Evolutionary conservation across 2,797 vertebrate species (phyloP), one percentile per base, ranked within the genome.

Genomic region (Peromyscus aztecus): DNA sequence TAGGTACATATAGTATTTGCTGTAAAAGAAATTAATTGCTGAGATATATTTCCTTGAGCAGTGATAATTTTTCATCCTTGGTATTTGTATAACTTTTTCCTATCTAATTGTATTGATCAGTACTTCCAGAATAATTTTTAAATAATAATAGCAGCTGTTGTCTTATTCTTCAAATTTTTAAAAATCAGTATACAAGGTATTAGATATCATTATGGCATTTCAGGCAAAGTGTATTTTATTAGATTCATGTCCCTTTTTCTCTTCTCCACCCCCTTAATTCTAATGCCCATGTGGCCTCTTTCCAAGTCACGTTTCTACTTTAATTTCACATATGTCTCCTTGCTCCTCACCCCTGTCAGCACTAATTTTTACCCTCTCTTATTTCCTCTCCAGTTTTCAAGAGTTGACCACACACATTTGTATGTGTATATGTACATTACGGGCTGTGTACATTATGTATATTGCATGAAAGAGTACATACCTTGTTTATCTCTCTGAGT

Each of bases 111-210:
- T 94, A n/a, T 92, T 82, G 52, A 84, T 80, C 59, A 95, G 34
- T 4, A 80, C 49, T 95, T 95, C 52, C 17, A 93, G 29, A 71
- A 75, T 80, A 91, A 49, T 82, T 94, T 43, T 90, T 85, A 81
- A 69, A 61, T 95, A 89, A 34, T 82, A 83, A 29, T 89, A 27
- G 4, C 59, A 6, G 67, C 90, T 94, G 24, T 86, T 92, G 12
- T 93, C 24, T 81, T 90, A 81, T 75, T 9, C 24, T 43, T 75
- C 21, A 24, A 43, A 11, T 76, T 46, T 76, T 76, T 46, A 46
- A 76, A 71, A 76, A 46, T 27, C 24, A 46, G 75, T 23, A 76
- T 46, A 46, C 43, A 43, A 14, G 11, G 11, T 76, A 46, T 46
- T 76, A 46, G 24, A 10, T 46, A 46, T 76, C 40, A 46, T 13